A percentile compares a stretch with the other conserved stretches of the same genome.
Evolutionary conservation across 37 sponge, comb jelly and placozoan genomes (phyloP).

Genomic region (Cladorhizidae sp.): DNA sequence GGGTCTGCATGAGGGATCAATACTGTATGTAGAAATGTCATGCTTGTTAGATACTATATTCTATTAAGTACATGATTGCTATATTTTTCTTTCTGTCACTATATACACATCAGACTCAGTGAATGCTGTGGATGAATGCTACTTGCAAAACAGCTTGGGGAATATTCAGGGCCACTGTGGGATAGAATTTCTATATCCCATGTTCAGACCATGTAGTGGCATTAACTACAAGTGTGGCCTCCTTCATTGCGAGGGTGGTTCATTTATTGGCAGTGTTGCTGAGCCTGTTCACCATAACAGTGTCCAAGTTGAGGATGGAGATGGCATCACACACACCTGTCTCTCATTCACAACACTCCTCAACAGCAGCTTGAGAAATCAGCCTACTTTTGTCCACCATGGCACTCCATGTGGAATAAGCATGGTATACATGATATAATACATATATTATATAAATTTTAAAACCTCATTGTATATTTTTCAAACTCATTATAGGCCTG

Average conservation of each 20-base stretch:
- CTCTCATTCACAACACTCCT: not conserved
- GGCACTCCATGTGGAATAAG: not conserved
- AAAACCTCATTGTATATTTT: not conserved
- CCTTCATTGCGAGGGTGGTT: not conserved
- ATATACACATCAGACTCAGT: not conserved
- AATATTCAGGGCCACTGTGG: not conserved
- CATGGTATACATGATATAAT: not conserved
- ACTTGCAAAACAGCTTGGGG: not conserved
- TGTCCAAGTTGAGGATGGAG: not conserved
- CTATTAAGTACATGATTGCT: too few species aligned
- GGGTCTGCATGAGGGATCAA: not conserved
- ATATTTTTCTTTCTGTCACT: not conserved
- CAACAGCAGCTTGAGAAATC: not conserved
- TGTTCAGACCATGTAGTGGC: not conserved
- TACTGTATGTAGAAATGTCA: not conserved
- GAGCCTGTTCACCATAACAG: not conserved
- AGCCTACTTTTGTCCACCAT: not conserved
- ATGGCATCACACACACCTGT: not conserved
- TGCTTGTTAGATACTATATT: too few species aligned
- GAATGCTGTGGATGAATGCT: not conserved
- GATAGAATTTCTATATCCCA: too few species aligned
- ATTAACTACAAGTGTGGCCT: not conserved
- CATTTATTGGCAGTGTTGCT: not conserved
- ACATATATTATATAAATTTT: not conserved
- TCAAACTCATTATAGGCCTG: not conserved